Conservation (phyloP, 2,888 invertebrate genomes). For the Hydropsyche betteni region DNA sequence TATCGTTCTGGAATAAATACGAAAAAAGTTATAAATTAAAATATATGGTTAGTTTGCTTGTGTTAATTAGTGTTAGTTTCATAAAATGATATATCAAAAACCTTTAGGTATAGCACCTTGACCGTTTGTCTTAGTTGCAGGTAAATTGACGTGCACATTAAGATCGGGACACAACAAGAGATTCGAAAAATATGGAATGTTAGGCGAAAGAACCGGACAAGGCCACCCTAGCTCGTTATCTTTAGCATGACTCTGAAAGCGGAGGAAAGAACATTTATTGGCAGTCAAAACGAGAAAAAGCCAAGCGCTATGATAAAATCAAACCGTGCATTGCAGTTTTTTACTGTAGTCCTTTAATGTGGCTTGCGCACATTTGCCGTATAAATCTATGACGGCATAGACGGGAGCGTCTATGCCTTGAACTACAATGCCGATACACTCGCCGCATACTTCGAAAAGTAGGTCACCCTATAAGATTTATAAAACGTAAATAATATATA, state of each 20-base stretch:
- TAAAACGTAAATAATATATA: slow-evolving; percentile 35
- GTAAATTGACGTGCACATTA: slow-evolving; percentile 27
- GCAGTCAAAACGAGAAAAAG: not conserved
- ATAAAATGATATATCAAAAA: slow-evolving; percentile 2
- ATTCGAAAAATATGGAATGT: slow-evolving; percentile 35
- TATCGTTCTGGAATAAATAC: slow-evolving; percentile 11
- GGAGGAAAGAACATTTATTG: not conserved
- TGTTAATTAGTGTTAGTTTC: no score
- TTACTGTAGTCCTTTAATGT: not conserved
- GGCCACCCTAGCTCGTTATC: slow-evolving; percentile 2
- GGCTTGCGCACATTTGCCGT: slow-evolving; percentile 85
- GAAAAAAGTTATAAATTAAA: not conserved
- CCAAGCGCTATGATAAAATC: not conserved
- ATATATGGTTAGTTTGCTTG: not conserved
- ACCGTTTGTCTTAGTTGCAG: slow-evolving; percentile 10
- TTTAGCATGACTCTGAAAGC: slow-evolving; percentile 18
- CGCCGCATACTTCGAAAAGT: slow-evolving; percentile 88
- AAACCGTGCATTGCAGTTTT: slow-evolving; percentile 22
- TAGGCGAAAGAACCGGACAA: slow-evolving; percentile 32
- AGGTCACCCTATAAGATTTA: slow-evolving; percentile 73
- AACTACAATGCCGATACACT: slow-evolving; percentile 88
- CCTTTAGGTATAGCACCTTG: slow-evolving; percentile 37
- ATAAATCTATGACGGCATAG: slow-evolving; percentile 82
- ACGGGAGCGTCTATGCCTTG: slow-evolving; percentile 77
- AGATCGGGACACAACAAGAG: slow-evolving; percentile 35